phyloP scores from a whole-genome alignment of 1,140 invertebrate species.

The Dendroctonus valens region DNA sequence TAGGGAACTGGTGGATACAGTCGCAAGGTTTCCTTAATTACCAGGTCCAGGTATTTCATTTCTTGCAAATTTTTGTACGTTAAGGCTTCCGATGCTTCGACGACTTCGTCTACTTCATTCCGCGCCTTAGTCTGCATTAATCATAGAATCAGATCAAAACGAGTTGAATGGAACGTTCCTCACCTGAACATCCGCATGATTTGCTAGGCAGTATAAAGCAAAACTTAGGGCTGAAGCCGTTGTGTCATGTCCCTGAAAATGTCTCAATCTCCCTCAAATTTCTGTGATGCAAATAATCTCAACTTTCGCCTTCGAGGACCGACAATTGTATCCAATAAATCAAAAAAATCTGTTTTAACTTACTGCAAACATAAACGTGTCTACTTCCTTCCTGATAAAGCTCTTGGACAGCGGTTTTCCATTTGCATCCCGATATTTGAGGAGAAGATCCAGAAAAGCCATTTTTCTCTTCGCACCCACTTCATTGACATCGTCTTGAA shows the following conservation, averaged over 20 bases:
- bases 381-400: conserved; percentile 78
- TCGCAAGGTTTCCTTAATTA: conserved; percentile 67
- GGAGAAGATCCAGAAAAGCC: conserved; percentile 73
- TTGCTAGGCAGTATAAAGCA: conserved; percentile 55
- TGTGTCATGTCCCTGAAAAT: conserved; percentile 67
- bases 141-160: not conserved
- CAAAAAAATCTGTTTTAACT: conserved; percentile 1
- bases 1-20: conserved; percentile 74
- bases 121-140: conserved; percentile 6
- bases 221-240: conserved; percentile 63
- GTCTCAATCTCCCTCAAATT: too few relatives aligned
- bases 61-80: conserved; percentile 60
- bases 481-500: conserved; percentile 29
- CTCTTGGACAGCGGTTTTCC: conserved; percentile 58
- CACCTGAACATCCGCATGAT: conserved; percentile 53
- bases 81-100: conserved; percentile 34
- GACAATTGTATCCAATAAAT: not conserved
- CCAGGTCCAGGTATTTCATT: conserved; percentile 73
- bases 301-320: not conserved
- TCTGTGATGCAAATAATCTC: too few relatives aligned
- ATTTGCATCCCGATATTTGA: conserved; percentile 57
- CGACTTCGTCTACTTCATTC: conserved; percentile 5
- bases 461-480: conserved; percentile 55
- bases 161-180: conserved; percentile 1
- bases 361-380: conserved; percentile 83